phyloP scores from a whole-genome alignment of 2,888 invertebrate species.

The Himalopsyche tibetana region DNA sequence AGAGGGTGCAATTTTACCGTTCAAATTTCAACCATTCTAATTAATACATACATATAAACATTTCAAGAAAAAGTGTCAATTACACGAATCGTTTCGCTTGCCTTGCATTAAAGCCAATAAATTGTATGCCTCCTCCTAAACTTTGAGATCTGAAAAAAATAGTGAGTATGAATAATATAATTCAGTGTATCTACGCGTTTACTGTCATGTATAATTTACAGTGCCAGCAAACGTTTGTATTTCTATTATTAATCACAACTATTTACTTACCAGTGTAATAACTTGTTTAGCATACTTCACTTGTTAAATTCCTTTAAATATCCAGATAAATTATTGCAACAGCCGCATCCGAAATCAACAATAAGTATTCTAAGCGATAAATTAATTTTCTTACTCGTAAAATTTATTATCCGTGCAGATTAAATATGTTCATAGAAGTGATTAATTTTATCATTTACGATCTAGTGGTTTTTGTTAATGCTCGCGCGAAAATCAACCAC shows the following conservation, averaged over 20 bases:
- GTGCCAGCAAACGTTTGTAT: too few species aligned
- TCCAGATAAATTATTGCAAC: neutral
- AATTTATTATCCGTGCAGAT: constrained; percentile 29
- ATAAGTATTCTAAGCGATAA: constrained; percentile 11
- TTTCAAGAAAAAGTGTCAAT: constrained; percentile 19
- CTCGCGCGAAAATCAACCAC: neutral
- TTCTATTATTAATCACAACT: too few species aligned
- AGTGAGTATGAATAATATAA: too few species aligned
- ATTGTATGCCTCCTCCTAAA: neutral
- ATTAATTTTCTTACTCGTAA: neutral
- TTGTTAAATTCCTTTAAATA: too few species aligned
- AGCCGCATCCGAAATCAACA: neutral
- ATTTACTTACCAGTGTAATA: too few species aligned
- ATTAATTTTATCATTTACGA: constrained; percentile 30
- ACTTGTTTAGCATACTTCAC: too few species aligned
- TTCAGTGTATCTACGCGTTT: too few species aligned
- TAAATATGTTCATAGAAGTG: constrained; percentile 16
- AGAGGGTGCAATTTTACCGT: neutral
- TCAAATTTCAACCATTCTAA: neutral
- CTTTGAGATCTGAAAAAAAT: neutral
- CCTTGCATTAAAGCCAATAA: constrained; percentile 21
- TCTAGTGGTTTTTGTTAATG: neutral
- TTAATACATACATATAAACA: neutral
- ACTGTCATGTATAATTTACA: too few species aligned
- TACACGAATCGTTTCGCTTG: constrained; percentile 38